These are phyloP conservation scores for Sinocyclocheilus rhinocerous DNA, from an alignment of 2,113 vertebrate genomes.

Conservation along the genomic window DNA sequence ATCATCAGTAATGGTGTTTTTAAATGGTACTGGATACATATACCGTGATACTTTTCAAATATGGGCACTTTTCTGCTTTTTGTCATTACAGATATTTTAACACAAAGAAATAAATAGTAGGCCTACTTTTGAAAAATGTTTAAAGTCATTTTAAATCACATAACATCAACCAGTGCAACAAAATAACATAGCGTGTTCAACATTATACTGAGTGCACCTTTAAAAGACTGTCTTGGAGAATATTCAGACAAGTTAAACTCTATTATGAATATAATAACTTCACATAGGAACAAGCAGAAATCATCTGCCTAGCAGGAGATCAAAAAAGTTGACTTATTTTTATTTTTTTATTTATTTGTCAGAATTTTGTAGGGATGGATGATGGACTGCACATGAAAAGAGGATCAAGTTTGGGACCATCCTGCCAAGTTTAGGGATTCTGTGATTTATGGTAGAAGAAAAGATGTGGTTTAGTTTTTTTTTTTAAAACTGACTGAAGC, in stretches of 20 bases:
- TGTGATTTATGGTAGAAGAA: too few relatives aligned
- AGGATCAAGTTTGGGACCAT: too few relatives aligned
- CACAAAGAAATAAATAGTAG: neutral
- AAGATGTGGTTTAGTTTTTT: too few relatives aligned
- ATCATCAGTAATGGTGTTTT: conserved; percentile 5
- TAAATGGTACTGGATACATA: neutral
- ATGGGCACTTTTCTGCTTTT: neutral
- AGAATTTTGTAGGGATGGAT: too few relatives aligned
- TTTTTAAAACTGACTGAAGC: too few relatives aligned
- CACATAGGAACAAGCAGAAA: neutral
- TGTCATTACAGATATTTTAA: neutral
- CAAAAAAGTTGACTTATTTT: too few relatives aligned
- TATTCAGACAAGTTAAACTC: neutral
- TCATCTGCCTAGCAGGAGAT: too few relatives aligned
- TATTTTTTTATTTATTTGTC: too few relatives aligned
- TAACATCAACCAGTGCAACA: neutral
- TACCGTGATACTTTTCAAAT: neutral
- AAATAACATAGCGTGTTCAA: neutral
- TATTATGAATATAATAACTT: neutral
- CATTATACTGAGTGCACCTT: too few relatives aligned
- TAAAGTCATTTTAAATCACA: neutral
- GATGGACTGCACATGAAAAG: too few relatives aligned
- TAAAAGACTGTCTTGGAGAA: too few relatives aligned
- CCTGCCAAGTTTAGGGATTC: too few relatives aligned
- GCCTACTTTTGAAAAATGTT: neutral